A percentile compares a stretch with the other conserved stretches of the same genome.
Evolutionary conservation across 2,888 invertebrate species (phyloP).

Genomic region (Drosophila neotestacea): DNA sequence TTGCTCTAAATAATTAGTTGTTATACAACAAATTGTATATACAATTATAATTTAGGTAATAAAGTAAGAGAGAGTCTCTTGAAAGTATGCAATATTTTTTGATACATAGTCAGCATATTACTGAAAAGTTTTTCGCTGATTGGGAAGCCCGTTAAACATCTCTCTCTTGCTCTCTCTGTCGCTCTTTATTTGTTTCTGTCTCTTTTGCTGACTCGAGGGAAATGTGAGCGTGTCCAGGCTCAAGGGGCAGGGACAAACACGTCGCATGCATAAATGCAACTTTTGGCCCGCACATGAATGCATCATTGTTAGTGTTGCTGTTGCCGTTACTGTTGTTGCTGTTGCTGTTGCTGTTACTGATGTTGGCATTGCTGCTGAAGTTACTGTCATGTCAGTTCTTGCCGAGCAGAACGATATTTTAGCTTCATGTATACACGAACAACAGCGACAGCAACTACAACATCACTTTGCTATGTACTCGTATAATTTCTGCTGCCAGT

Average conservation of each 20-base stretch:
- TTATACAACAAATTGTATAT: neutral
- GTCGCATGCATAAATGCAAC: constrained; percentile 67
- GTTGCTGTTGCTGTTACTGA: constrained; percentile 39
- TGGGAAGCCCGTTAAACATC: constrained; percentile 19
- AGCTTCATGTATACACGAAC: constrained; percentile 65
- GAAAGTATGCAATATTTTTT: neutral
- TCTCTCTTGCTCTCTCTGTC: neutral
- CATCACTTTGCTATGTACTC: constrained; percentile 48
- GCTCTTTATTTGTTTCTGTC: neutral
- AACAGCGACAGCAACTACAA: constrained; percentile 34
- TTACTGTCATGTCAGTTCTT: constrained; percentile 72
- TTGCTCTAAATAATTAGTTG: too few relatives aligned
- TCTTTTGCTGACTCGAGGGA: constrained; percentile 27
- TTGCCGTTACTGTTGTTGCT: constrained; percentile 12
- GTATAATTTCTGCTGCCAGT: constrained; percentile 56
- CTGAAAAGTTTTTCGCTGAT: constrained; percentile 19
- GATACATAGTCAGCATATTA: neutral
- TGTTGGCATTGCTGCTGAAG: constrained; percentile 54
- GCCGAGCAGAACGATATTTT: constrained; percentile 73
- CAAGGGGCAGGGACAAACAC: constrained; percentile 53
- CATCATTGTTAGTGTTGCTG: constrained; percentile 46
- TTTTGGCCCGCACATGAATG: constrained; percentile 59
- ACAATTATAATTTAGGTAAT: too few relatives aligned
- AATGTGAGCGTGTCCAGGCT: constrained; percentile 43
- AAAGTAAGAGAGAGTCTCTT: neutral